Percentiles rank a stretch among this genome's conserved stretches.
phyloP scores from a whole-genome alignment of 2,113 vertebrate species.

The Egretta garzetta region DNA sequence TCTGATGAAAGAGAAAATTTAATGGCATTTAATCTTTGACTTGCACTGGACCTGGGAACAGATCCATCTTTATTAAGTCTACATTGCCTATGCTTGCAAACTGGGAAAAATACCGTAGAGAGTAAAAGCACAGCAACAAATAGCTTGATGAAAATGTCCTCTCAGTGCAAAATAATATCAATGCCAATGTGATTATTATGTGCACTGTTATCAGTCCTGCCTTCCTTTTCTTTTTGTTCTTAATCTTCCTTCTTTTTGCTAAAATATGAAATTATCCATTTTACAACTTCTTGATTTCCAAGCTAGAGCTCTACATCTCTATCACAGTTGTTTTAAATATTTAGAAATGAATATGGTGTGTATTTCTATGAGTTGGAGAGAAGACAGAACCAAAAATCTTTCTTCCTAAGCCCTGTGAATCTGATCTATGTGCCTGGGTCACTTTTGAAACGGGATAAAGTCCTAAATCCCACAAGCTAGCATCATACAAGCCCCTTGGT shows the following conservation, averaged over 20 bases:
- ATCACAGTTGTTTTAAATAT: not conserved
- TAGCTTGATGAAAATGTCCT: not conserved
- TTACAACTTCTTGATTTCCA: not conserved
- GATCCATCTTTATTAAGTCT: not conserved
- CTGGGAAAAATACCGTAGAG: not conserved
- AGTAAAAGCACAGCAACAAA: not conserved
- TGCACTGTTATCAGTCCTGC: not conserved
- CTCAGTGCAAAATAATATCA: not conserved
- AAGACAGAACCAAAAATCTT: not conserved
- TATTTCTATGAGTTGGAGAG: not conserved
- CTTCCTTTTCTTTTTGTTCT: not conserved
- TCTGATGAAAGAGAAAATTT: conserved; percentile 33
- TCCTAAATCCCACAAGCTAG: not conserved
- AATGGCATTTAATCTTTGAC: conserved; percentile 23
- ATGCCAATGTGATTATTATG: not conserved
- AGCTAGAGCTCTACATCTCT: not conserved
- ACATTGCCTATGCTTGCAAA: not conserved
- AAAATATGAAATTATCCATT: not conserved
- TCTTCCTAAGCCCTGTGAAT: not conserved
- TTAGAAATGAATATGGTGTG: not conserved
- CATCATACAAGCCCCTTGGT: not conserved
- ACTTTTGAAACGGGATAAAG: not conserved
- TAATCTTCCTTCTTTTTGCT: not conserved
- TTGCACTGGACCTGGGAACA: not conserved
- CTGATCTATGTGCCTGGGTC: not conserved